These are phyloP conservation scores for Aelia acuminata DNA, from an alignment of 2,888 invertebrate genomes.

Conservation along the genomic window DNA sequence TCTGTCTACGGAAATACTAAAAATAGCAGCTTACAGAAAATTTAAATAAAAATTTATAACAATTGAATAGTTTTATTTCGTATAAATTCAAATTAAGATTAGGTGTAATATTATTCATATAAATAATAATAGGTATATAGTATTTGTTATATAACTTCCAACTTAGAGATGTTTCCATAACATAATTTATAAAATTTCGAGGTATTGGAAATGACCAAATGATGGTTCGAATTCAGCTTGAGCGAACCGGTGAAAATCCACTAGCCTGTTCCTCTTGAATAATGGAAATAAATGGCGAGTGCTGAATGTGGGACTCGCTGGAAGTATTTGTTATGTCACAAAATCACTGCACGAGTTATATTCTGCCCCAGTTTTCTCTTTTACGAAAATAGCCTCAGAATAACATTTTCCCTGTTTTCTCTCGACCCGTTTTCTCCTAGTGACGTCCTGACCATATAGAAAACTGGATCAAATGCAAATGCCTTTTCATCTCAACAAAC, in stretches of 20 bases:
- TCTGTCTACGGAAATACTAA: no score
- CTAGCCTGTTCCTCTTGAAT: background rate
- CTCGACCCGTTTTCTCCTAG: background rate
- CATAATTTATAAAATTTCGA: no score
- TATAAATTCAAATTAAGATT: no score
- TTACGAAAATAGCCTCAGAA: slow-evolving; percentile 39
- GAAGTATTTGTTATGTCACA: slow-evolving; percentile 48
- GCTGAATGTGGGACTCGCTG: slow-evolving; percentile 17
- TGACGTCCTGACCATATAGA: background rate
- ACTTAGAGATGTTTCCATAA: no score
- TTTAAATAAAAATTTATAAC: no score
- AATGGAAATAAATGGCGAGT: slow-evolving; percentile 24
- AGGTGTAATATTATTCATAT: no score
- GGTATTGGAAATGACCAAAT: no score
- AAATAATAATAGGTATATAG: no score
- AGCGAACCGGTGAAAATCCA: background rate
- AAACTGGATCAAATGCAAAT: slow-evolving; percentile 48
- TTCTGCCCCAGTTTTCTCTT: slow-evolving; percentile 28
- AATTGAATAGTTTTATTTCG: no score
- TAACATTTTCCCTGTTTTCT: slow-evolving; percentile 48
- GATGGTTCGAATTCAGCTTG: background rate
- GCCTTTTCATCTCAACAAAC: background rate
- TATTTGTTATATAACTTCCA: no score
- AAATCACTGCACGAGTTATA: slow-evolving; percentile 28
- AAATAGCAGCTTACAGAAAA: no score